phyloP scores from a whole-genome alignment of 2,797 vertebrate genomes.

The Moxostoma hubbsi region DNA sequence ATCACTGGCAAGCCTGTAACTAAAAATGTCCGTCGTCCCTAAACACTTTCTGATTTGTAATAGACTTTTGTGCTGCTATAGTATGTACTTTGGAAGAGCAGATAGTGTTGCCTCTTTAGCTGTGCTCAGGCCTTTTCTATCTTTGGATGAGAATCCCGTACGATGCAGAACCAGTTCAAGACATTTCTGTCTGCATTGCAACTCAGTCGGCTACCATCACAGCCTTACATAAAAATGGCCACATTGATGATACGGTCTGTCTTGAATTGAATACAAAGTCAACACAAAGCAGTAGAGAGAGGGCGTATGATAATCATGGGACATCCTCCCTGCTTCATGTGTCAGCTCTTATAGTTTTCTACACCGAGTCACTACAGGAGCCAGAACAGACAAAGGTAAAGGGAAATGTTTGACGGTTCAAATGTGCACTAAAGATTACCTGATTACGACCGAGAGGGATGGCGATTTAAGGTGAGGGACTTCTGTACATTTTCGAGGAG shows the following conservation, averaged over 20 bases:
- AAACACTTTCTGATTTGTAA: conserved; percentile 40
- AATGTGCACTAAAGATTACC: conserved; percentile 59
- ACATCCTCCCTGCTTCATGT: conserved; percentile 32
- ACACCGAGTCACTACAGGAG: conserved; percentile 40
- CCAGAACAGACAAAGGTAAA: conserved; percentile 39
- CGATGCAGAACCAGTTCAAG: conserved; percentile 54
- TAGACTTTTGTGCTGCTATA: conserved; percentile 55
- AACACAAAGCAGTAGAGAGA: conserved; percentile 34
- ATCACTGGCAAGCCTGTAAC: conserved; percentile 50
- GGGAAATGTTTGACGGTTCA: conserved; percentile 44
- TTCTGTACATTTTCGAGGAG: conserved; percentile 54
- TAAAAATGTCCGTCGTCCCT: conserved; percentile 48
- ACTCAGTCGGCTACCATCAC: conserved; percentile 13
- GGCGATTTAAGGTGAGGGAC: conserved; percentile 49
- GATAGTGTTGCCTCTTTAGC: conserved; percentile 52
- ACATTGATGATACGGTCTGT: conserved; percentile 35
- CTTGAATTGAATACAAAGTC: conserved; percentile 41
- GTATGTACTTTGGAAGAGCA: conserved; percentile 61
- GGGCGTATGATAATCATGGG: conserved; percentile 22
- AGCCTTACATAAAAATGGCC: conserved; percentile 44
- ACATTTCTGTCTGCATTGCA: conserved; percentile 41
- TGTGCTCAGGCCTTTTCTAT: conserved; percentile 40
- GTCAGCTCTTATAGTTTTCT: conserved; percentile 32
- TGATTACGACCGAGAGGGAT: conserved; percentile 57
- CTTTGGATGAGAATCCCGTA: conserved; percentile 49